These are phyloP conservation scores for Subacronicta megacephala DNA, from an alignment of 2,888 invertebrate genomes.

Conservation along the genomic window DNA sequence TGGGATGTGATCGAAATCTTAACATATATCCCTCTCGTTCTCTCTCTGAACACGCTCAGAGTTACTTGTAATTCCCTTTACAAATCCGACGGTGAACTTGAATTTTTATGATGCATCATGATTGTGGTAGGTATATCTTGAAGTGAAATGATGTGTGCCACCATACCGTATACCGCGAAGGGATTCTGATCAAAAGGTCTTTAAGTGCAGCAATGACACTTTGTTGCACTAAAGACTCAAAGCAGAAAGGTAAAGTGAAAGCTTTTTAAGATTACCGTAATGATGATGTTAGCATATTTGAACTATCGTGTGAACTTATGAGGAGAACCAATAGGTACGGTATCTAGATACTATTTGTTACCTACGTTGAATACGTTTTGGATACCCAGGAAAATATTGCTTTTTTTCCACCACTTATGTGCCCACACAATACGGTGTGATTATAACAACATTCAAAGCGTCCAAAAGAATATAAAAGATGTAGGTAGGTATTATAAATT, in stretches of 20 bases:
- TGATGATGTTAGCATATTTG: conserved; percentile 16
- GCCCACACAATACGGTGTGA: no score
- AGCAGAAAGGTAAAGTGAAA: conserved; percentile 36
- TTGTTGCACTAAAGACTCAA: background rate
- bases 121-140: conserved; percentile 18
- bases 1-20: conserved; percentile 28
- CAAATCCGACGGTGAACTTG: background rate
- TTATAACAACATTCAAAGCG: no score
- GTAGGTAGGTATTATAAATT: no score
- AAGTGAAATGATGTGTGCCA: conserved; percentile 9
- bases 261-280: conserved; percentile 20
- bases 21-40: background rate
- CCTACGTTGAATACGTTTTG: no score
- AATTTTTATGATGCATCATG: conserved; percentile 3
- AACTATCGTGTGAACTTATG: conserved; percentile 4
- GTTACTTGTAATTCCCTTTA: background rate
- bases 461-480: no score
- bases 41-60: background rate
- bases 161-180: conserved; percentile 1
- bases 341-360: no score
- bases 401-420: no score
- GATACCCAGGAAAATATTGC: no score
- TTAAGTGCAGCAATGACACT: conserved; percentile 11
- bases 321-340: background rate
- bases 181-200: conserved; percentile 22